A percentile compares a stretch with the other conserved stretches of the same genome.
phyloP scores from a whole-genome alignment of 2,113 vertebrate genomes.

The Cairina moschata region DNA sequence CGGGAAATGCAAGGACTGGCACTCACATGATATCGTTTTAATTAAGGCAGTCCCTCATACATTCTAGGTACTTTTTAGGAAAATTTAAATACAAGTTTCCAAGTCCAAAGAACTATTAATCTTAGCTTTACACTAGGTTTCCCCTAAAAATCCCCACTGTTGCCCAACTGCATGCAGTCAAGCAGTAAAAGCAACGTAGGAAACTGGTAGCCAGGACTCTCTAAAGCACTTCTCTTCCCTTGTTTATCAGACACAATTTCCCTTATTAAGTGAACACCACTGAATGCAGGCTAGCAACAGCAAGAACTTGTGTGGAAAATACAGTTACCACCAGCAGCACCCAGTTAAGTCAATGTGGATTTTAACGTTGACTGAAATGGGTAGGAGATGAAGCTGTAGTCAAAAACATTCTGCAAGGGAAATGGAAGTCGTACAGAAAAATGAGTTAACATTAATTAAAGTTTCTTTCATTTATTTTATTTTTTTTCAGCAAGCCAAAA shows the following conservation, averaged over 20 bases:
- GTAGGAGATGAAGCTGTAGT: constrained; percentile 10
- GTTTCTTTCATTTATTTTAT: background rate
- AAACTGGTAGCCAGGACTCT: background rate
- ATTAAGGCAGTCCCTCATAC: background rate
- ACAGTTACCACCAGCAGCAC: constrained; percentile 34
- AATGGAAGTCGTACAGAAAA: constrained; percentile 29
- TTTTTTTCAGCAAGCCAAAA: background rate
- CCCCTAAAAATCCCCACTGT: background rate
- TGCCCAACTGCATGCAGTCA: background rate
- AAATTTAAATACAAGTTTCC: background rate
- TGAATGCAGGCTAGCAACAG: constrained; percentile 19
- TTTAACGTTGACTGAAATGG: constrained; percentile 16
- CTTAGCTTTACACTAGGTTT: background rate
- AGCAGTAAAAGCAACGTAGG: background rate
- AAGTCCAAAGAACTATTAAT: background rate
- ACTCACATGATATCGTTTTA: background rate
- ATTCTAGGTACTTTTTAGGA: background rate
- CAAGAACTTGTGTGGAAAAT: constrained; percentile 37
- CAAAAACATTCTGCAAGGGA: constrained; percentile 1
- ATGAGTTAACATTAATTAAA: constrained; percentile 35
- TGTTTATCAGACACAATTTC: constrained; percentile 26
- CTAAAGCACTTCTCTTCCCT: background rate
- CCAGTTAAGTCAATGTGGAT: background rate
- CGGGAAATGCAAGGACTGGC: background rate
- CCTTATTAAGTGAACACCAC: background rate